phyloP scores from a whole-genome alignment of 2,888 invertebrate species.

The Empis stercorea region DNA sequence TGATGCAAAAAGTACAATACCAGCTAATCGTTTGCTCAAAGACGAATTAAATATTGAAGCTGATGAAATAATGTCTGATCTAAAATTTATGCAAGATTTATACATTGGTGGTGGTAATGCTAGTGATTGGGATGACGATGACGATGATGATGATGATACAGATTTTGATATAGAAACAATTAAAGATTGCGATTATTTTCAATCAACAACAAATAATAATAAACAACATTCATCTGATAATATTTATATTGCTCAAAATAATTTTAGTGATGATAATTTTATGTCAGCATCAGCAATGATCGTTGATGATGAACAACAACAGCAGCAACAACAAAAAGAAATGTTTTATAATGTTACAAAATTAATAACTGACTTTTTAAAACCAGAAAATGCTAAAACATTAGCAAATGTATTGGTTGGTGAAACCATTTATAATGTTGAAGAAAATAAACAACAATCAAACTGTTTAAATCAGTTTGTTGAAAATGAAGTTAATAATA shows the following conservation, averaged over 20 bases:
- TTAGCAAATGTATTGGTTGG: constrained; percentile 16
- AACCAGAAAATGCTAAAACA: constrained; percentile 22
- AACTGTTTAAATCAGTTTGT: no score
- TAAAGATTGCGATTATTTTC: constrained; percentile 14
- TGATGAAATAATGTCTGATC: constrained; percentile 29
- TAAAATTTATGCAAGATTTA: constrained; percentile 28
- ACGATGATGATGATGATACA: constrained; percentile 13
- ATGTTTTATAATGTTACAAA: constrained; percentile 24
- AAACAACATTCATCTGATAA: constrained; percentile 1
- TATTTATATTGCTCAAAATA: constrained; percentile 1
- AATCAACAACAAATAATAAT: constrained; percentile 8
- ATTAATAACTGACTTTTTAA: constrained; percentile 25
- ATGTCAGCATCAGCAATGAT: neutral
- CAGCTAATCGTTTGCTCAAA: constrained; percentile 24
- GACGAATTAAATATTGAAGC: constrained; percentile 26
- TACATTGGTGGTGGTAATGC: constrained; percentile 20
- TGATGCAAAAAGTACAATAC: constrained; percentile 14
- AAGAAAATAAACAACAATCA: neutral
- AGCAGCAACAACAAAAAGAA: constrained; percentile 15
- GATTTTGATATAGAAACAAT: constrained; percentile 16
- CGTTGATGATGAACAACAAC: constrained; percentile 11
- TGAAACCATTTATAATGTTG: neutral
- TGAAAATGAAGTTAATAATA: constrained; percentile 8
- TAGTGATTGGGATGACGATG: constrained; percentile 14
- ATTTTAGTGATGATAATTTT: neutral